Conservation (phyloP, 2,113 vertebrate genomes). For the Hirundichthys speculiger region DNA sequence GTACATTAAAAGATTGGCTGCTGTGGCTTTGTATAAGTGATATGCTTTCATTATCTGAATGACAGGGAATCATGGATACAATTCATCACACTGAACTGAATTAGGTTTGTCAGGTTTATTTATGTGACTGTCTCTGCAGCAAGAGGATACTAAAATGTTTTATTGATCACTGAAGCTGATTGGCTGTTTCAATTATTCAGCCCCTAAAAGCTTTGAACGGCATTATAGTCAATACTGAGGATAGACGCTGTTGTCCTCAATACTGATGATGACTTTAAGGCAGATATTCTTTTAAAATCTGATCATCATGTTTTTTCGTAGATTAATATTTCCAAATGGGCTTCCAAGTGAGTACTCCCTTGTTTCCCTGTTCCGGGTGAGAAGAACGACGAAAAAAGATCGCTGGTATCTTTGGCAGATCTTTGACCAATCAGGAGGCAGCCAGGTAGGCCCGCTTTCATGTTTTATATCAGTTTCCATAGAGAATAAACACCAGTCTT, state of each 20-base stretch:
- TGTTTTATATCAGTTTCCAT: background rate
- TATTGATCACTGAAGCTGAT: slow-evolving; percentile 61
- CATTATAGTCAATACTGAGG: slow-evolving; percentile 14
- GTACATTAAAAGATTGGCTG: slow-evolving; percentile 51
- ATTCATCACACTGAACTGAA: slow-evolving; percentile 67
- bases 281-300: background rate
- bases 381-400: slow-evolving; percentile 91
- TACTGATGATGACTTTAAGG: slow-evolving; percentile 4
- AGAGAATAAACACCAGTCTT: background rate
- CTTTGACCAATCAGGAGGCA: slow-evolving; percentile 85
- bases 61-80: slow-evolving; percentile 48
- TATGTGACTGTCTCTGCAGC: slow-evolving; percentile 46
- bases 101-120: slow-evolving; percentile 67
- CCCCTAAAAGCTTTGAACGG: slow-evolving; percentile 24
- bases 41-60: slow-evolving; percentile 68
- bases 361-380: slow-evolving; percentile 86
- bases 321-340: slow-evolving; percentile 88
- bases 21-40: slow-evolving; percentile 64
- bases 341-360: slow-evolving; percentile 90
- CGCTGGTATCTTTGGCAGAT: slow-evolving; percentile 96
- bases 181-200: slow-evolving; percentile 43
- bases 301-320: slow-evolving; percentile 59
- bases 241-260: slow-evolving; percentile 15
- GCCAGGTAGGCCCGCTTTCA: slow-evolving; percentile 89
- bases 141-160: slow-evolving; percentile 57